Evolutionary conservation across 2,797 vertebrate genomes (phyloP), one percentile per base, ranked within the genome.

Genomic region (Mus spretus): DNA sequence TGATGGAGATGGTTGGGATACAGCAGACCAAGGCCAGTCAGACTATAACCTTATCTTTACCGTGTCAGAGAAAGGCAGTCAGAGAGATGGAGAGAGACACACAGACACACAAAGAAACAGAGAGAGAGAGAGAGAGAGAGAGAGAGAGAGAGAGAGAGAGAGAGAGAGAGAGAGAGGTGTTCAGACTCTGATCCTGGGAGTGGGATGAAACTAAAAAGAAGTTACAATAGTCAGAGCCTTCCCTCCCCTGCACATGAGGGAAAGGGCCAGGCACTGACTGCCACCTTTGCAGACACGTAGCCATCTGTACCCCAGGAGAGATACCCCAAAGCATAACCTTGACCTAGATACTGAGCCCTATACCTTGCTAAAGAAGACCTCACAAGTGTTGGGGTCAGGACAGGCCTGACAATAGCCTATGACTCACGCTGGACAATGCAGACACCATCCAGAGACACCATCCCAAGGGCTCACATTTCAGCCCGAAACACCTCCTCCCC

Each of bases 401-500:
- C 79, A 97, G 83, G 79, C 95, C 95, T 98, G 96, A 97, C 95
- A 97, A 97, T 65, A 91, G 81, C 55, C 89, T 80, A 74, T 97
- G 98, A 98, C 70, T 98, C 98, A 88, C 90, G 55, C 50, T 0
- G 1, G 93, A 97, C 37, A 91, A 94, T 96, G 0, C 1, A 97
- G 96, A 93, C 53, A 88, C 90, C 70, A 85, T 93, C 44, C 74
- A 91, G 0, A 0, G 88, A 88, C 95, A 92, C 70, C 96, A 96
- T 96, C 90, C 93, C 93, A 63, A 59, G 59, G 61, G 63, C 93
- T 93, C 96, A 2, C 37, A 19, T 97, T 98, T 97, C 93, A 93
- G 1, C 40, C 13, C 57, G 14, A 93, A 95, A 89, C 89, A 53
- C 90, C 90, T 89, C 94, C 92, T 89, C 89, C 79, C 79, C 86